Conservation (phyloP, 2,797 vertebrate genomes). For the Psittacula echo region DNA sequence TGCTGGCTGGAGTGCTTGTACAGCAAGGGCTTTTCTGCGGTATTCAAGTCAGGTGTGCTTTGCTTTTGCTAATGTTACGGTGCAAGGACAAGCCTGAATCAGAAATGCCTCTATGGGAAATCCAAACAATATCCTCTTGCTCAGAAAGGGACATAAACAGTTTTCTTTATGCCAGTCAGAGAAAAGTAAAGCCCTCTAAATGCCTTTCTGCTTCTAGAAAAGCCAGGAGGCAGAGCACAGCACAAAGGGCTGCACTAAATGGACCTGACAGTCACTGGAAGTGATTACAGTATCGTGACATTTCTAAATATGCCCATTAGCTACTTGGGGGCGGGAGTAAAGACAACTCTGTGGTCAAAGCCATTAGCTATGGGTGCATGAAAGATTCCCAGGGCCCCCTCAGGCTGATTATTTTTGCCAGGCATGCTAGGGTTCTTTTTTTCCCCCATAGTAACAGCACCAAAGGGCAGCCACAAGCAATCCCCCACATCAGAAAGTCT, state of each 20-base stretch:
- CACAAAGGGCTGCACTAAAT: conserved; percentile 28
- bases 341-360: not conserved
- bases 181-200: not conserved
- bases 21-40: conserved; percentile 30
- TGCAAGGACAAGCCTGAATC: conserved; percentile 6
- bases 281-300: conserved; percentile 8
- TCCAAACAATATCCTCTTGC: not conserved
- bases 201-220: not conserved
- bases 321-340: not conserved
- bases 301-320: conserved; percentile 44
- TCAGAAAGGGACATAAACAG: not conserved
- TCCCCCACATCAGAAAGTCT: not conserved
- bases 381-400: not conserved
- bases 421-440: not conserved
- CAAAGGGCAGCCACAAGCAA: not conserved
- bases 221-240: conserved; percentile 15
- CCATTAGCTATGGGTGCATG: not conserved
- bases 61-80: conserved; percentile 55
- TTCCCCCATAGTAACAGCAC: not conserved
- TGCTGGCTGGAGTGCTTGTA: conserved; percentile 46
- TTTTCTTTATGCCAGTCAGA: not conserved
- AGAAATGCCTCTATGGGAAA: not conserved
- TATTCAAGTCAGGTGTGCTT: conserved; percentile 41
- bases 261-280: conserved; percentile 28
- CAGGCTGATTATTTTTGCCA: not conserved